These are phyloP conservation scores for Villa cingulata DNA, from an alignment of 2,888 invertebrate species.

Conservation along the genomic window DNA sequence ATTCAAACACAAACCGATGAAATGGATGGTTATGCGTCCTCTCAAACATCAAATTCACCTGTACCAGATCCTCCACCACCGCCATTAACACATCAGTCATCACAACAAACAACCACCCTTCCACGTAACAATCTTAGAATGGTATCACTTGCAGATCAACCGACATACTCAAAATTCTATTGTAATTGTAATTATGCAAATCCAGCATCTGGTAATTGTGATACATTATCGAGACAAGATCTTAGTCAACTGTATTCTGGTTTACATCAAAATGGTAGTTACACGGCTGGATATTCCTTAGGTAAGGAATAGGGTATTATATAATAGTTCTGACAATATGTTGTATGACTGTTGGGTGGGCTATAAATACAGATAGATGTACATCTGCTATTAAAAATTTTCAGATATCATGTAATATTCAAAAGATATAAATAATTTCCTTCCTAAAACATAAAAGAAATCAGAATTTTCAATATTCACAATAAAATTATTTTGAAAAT, in stretches of 20 bases:
- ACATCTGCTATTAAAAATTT: too few species aligned
- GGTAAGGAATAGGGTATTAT: too few species aligned
- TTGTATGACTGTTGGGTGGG: too few species aligned
- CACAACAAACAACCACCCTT: constrained; percentile 1
- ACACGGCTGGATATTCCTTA: constrained; percentile 12
- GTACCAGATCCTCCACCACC: constrained; percentile 17
- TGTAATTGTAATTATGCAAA: constrained; percentile 10
- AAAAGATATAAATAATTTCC: too few species aligned
- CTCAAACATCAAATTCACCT: constrained; percentile 14
- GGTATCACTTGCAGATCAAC: constrained; percentile 11
- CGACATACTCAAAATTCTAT: constrained; percentile 5
- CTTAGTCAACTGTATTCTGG: constrained; percentile 10
- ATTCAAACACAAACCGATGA: constrained; percentile 14
- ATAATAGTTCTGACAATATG: too few species aligned
- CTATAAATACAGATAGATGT: too few species aligned
- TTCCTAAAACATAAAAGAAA: too few species aligned
- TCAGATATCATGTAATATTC: too few species aligned
- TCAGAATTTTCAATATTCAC: too few species aligned
- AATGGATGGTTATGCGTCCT: constrained; percentile 13
- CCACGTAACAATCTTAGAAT: constrained; percentile 7
- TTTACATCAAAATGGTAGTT: constrained; percentile 12
- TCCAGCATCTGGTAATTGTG: constrained; percentile 8
- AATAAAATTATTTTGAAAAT: too few species aligned
- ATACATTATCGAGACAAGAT: constrained; percentile 9
- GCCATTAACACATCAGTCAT: constrained; percentile 9